These are phyloP conservation scores for Conger conger DNA, from an alignment of 2,113 vertebrate species.

Conservation along the genomic window DNA sequence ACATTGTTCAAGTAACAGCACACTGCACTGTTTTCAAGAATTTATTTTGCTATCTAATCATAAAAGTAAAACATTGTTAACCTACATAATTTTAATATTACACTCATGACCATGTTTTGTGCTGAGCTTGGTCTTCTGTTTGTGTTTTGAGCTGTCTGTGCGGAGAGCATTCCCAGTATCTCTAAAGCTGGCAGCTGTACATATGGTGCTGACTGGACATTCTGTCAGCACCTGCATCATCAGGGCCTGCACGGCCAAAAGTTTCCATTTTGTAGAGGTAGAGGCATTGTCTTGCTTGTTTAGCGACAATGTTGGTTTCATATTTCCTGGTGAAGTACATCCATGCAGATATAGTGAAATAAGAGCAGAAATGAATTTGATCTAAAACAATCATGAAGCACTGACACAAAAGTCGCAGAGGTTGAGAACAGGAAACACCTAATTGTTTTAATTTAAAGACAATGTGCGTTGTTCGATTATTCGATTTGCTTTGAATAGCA, in stretches of 20 bases:
- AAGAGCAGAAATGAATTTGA: not conserved
- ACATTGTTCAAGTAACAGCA: too few species aligned
- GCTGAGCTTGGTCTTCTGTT: conserved; percentile 4
- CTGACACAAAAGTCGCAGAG: not conserved
- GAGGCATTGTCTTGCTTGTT: not conserved
- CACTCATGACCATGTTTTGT: conserved; percentile 1
- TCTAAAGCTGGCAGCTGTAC: not conserved
- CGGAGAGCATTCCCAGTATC: not conserved
- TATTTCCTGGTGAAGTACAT: not conserved
- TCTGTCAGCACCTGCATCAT: not conserved
- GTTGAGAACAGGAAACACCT: not conserved
- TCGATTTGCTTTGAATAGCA: not conserved
- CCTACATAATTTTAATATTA: not conserved
- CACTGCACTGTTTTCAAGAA: not conserved
- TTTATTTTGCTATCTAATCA: not conserved
- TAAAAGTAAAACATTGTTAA: not conserved
- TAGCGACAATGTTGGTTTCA: not conserved
- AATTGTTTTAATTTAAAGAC: not conserved
- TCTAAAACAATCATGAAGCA: not conserved
- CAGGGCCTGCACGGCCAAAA: not conserved
- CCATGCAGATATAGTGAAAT: not conserved
- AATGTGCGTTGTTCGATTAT: not conserved
- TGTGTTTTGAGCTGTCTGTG: not conserved
- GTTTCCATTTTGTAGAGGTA: not conserved
- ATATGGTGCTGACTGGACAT: not conserved